Evolutionary conservation across 1,140 invertebrate genomes (phyloP), one percentile per base, ranked within the genome.

Genomic region (Lycorma delicatula): DNA sequence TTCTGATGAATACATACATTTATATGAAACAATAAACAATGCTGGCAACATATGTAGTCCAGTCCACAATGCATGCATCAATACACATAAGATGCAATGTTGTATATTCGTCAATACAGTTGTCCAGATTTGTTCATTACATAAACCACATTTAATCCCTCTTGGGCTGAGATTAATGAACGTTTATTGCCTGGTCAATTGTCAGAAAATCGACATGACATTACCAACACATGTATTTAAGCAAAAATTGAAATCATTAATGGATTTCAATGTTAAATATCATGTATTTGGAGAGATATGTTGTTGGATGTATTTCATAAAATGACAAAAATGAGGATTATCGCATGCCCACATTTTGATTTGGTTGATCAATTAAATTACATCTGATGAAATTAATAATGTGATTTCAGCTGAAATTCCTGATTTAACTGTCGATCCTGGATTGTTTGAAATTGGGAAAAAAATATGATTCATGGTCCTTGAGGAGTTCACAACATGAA

Each of bases 251-350:
- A 73, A 70, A 61, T 63, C 66, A 38, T 56, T 81, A 3, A 69
- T 78, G 58, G 55, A 75, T 62, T 66, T 75, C 16, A 63, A 79
- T 18, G 49, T 57, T 6, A 69, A 71, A 53, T 20, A 61, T 51
- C 16, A 64, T n/a, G 54, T 74, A 4, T 69, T 71, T 64, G 72
- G 75, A 13, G 51, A 60, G 28, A 59, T 64, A 31, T 31, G 56
- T n/a, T 71, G 70, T 26, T 68, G 63, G 31, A 63, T 74, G 58
- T 72, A 72, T 56, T 60, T 67, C 20, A 65, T 76, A 16, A 75
- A 79, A 63, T 79, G 71, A 60, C 75, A 79, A 64, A 79, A 79
- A 63, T 64, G 74, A 58, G 74, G 76, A 74, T 47, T 74, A 9
- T 72, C 65, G 34, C 62, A 65, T 59, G 60, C 58, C 20, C 74